Base-by-base conservation (phyloP, 2,888 invertebrate genomes). In the Clepsis dumicolana region DNA sequence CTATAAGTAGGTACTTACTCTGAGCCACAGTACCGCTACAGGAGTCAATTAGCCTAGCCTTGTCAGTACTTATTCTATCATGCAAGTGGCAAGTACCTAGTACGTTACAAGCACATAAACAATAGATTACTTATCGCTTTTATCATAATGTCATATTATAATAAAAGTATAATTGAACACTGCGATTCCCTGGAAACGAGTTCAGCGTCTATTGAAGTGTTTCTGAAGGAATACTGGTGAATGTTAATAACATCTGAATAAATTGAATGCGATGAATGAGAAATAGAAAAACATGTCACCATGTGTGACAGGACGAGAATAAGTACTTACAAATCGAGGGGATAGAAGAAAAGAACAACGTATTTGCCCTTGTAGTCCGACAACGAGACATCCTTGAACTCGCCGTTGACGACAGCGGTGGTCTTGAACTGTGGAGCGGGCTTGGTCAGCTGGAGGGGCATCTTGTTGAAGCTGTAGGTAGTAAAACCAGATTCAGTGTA, bases 321-420 rank as follows among this genome's bases (percentile, higher is more conserved):
- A 56, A 0, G 21, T 35, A 95, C 96, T 96, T 86, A 97, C 97
- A 98, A 98, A 85, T 98, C 98, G 65, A 97, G 91, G 0, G 98
- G 98, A 80, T 98, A 98, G 95, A 98, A 98, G 94, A 98, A 98
- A n/a, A 98, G 89, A 12, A 98, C 96, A 3, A 98, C 94, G 81
- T 98, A 98, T 96, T 98, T 97, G 74, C 98, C 98, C 84, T 96
- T 95, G 94, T 95, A 98, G 87, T 98, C 97, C 0, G 94, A 83
- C 59, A 98, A 94, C 14, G 94, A 94, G 74, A 98, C 94, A 70
- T 97, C 96, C 89, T 97, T 97, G 93, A 98, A 98, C 85, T 96
- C 95, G 16, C 96, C 96, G 81, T 97, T 95, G 27, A 97, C 95
- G 29, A 98, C 97, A 60, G 98, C 98, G 50, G 95, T 96, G 74